These are phyloP conservation scores for Sphaerodactylus townsendi DNA, from an alignment of 2,113 vertebrate species.

Conservation along the genomic window DNA sequence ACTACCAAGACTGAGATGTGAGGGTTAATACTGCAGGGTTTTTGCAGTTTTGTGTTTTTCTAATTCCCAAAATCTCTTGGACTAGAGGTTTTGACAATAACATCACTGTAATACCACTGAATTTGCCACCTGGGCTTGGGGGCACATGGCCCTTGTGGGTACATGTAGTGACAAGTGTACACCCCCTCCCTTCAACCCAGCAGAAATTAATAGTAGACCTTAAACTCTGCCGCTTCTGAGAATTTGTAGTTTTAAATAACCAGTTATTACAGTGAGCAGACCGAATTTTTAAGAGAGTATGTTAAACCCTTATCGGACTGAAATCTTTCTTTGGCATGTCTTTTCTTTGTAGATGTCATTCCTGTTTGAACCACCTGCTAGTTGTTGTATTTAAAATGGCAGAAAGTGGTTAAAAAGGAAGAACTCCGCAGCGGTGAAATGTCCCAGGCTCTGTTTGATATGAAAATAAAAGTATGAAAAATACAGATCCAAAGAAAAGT, in stretches of 20 bases:
- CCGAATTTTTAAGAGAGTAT: not conserved
- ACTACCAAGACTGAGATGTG: too few species aligned
- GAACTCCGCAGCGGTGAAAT: conserved; percentile 19
- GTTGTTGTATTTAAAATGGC: conserved; percentile 16
- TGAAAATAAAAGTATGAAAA: conserved; percentile 33
- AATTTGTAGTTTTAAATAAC: not conserved
- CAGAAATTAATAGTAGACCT: not conserved
- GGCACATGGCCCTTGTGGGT: not conserved
- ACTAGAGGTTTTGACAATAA: too few species aligned
- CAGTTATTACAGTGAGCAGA: conserved; percentile 5
- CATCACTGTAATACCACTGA: not conserved
- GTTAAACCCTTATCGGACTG: not conserved
- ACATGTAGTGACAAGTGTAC: not conserved
- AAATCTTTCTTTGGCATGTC: not conserved
- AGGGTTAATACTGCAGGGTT: too few species aligned
- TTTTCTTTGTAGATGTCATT: not conserved
- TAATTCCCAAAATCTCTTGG: too few species aligned
- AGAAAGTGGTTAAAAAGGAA: conserved; percentile 34
- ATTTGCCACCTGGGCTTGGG: not conserved
- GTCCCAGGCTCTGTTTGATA: conserved; percentile 22
- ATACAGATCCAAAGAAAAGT: conserved; percentile 51
- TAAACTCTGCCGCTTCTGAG: conserved; percentile 2
- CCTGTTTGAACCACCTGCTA: conserved; percentile 16
- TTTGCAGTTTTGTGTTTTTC: too few species aligned
- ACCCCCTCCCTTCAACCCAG: not conserved